A percentile compares a stretch with the other conserved stretches of the same genome.
These are phyloP conservation scores for Dromiciops gliroides DNA, from an alignment of 2,113 vertebrate species.

Conservation along the genomic window DNA sequence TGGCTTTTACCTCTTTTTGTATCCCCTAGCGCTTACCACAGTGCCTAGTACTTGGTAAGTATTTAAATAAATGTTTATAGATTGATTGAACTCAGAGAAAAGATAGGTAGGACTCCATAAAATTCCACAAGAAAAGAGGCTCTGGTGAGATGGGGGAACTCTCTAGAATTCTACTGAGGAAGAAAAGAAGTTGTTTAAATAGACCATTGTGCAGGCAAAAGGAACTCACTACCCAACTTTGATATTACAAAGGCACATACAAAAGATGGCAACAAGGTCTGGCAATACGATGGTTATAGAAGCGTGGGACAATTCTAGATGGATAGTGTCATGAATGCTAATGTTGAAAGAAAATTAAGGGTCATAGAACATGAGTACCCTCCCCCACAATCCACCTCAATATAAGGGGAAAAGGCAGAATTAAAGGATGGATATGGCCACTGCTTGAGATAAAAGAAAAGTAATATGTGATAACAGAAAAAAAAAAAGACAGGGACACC, in stretches of 20 bases:
- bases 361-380: not conserved
- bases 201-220: not conserved
- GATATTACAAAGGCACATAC: not conserved
- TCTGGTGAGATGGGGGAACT: not conserved
- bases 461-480: not conserved
- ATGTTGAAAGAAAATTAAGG: not conserved
- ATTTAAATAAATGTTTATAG: not conserved
- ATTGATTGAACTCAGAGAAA: not conserved
- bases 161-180: not conserved
- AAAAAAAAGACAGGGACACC: too few relatives aligned
- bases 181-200: not conserved
- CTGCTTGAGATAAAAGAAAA: not conserved
- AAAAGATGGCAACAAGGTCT: too few relatives aligned
- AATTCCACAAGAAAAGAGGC: conserved; percentile 2
- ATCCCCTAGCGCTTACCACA: not conserved
- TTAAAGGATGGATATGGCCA: not conserved
- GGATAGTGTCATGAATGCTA: not conserved
- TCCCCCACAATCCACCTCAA: not conserved
- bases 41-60: not conserved
- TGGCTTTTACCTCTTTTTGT: not conserved
- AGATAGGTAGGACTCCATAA: not conserved
- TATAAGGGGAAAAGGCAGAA: not conserved
- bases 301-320: not conserved
- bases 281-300: not conserved
- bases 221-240: not conserved